Base-by-base conservation (phyloP, 1,140 invertebrate genomes). In the Formica selysi region DNA sequence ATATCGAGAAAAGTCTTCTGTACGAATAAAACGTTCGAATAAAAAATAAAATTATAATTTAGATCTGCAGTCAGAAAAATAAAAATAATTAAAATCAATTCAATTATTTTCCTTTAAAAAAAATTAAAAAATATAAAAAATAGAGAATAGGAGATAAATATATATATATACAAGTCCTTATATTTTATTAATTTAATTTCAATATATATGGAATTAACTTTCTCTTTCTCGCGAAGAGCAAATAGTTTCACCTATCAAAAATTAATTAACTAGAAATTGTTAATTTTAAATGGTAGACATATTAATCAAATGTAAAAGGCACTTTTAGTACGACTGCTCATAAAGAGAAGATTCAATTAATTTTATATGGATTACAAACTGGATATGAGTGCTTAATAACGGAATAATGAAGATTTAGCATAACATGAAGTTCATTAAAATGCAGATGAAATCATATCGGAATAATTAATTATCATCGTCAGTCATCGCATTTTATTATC, bases 391-490 rank as follows among this genome's bases (percentile, higher is more conserved):
- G 8, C 19, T 3, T 44, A 44, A 41, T 81, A 70, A 16, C 11
- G 1, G 10, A 74, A 62, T 83, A 73, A 73, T 44, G 19, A 83
- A 83, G 13, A 26, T 83, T 83, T 41, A 73, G 11, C 38, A 3
- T n/a, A 71, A 62, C 26, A 44, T 59, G 5, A 6, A 22, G 3
- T 61, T 83, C 26, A 61, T 74, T 83, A 83, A 73, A 81, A 73
- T 71, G 19, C 22, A 59, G 16, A 81, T 59, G 26, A 41, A 44
- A 59, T 74, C 29, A 44, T 73, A 61, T 74, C 79, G 2, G 67
- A 71, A 73, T 59, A 13, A 73, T 71, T 61, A 61, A 19, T 81
- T 54, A 73, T 81, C 54, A 62, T 73, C 54, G 79, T 26, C 68
- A n/a, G 41, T 36, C 68, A 22, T 48, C 13, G 13, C 13, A 19